Evolutionary conservation across 2,888 invertebrate species (phyloP), one percentile per base, ranked within the genome.

Genomic region (Kuschelorhynchus macadamiae): DNA sequence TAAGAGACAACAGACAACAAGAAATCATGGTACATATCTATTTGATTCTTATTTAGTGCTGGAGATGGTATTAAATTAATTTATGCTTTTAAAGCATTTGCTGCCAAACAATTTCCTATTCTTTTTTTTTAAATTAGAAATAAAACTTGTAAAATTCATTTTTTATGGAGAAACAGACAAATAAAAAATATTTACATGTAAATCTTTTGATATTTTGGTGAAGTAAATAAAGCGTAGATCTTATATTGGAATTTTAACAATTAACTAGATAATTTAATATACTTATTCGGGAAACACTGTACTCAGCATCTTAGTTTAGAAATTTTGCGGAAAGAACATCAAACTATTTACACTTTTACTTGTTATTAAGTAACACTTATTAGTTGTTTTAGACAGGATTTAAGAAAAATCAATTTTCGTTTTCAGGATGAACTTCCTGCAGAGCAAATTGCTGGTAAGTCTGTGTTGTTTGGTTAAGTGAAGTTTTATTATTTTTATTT

Each of bases 371-470:
- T n/a, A 44, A 62, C 18, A 0, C 14, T 11, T n/a, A n/a, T n/a
- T n/a, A n/a, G n/a, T n/a, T n/a, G n/a, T n/a, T n/a, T n/a, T n/a
- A n/a, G n/a, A n/a, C n/a, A n/a, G n/a, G n/a, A n/a, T n/a, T n/a
- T n/a, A n/a, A n/a, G n/a, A 20, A 18, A 42, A 50, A n/a, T 57
- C 14, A 32, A 63, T 75, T 78, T 76, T 76, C 73, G 75, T 79
- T 88, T 88, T 73, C 88, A 94, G 94, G 93, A 95, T 85, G 95
- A 95, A 86, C 90, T 95, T 81, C 95, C 95, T 70, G 89, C 94
- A 85, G 95, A 95, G 88, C 95, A 95, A 87, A 91, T 94, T 80
- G 93, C 93, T 84, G 92, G 94, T 94, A 88, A 88, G 92, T 88
- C 11, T 17, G 3, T 8, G 17, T 4, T 18, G 20, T 21, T 44